Conservation (phyloP, 2,888 invertebrate species). For the Cerastis rubricosa region DNA sequence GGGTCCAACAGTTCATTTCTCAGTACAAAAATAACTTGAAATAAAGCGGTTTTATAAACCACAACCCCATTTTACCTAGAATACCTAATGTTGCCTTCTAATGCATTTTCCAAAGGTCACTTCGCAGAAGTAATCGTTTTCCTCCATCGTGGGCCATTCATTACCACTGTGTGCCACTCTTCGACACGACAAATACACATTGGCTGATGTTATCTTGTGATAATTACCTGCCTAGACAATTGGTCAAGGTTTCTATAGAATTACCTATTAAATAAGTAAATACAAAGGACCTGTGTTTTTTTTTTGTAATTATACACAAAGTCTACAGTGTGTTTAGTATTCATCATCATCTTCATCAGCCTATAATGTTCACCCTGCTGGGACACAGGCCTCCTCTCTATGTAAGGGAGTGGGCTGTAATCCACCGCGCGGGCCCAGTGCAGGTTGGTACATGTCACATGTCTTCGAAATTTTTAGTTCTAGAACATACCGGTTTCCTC, state of each 20-base stretch:
- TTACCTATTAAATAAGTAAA: not conserved
- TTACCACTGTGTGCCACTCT: slow-evolving; percentile 34
- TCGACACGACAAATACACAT: slow-evolving; percentile 64
- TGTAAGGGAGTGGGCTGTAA: no score
- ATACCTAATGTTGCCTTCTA: slow-evolving; percentile 24
- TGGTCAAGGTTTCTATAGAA: slow-evolving; percentile 48
- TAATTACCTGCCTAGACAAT: slow-evolving; percentile 37
- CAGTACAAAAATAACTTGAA: not conserved
- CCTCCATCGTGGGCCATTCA: slow-evolving; percentile 35
- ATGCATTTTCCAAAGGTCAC: slow-evolving; percentile 56
- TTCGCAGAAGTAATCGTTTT: slow-evolving; percentile 52
- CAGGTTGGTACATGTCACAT: no score
- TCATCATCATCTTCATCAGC: no score
- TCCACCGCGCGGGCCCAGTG: no score
- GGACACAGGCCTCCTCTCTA: no score
- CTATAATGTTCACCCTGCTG: no score
- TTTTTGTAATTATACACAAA: not conserved
- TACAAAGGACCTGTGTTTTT: not conserved
- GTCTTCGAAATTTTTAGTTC: no score
- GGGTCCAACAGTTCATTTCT: not conserved
- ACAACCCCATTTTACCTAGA: slow-evolving; percentile 24
- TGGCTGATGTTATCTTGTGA: slow-evolving; percentile 51
- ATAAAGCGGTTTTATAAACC: not conserved
- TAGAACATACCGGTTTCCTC: no score
- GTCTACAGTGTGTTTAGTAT: no score